phyloP scores from a whole-genome alignment of 2,113 vertebrate species.

The Chaetops frenatus region DNA sequence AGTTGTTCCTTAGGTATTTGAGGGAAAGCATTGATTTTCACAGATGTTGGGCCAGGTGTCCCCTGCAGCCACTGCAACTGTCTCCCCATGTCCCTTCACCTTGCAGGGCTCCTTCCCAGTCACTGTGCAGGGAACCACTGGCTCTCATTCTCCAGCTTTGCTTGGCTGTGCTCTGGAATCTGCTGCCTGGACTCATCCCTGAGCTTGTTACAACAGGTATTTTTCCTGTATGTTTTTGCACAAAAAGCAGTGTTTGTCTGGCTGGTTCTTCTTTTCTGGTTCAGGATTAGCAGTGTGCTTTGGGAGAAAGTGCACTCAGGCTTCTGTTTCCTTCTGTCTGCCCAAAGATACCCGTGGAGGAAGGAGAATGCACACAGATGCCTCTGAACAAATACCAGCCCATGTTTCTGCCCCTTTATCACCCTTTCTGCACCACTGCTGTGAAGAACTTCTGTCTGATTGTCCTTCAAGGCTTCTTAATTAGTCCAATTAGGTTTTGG shows the following conservation, averaged over 20 bases:
- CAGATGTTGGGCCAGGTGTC: not conserved
- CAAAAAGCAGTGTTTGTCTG: not conserved
- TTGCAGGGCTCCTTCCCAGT: not conserved
- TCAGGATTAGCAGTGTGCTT: not conserved
- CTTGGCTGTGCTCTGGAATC: not conserved
- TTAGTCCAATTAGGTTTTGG: not conserved
- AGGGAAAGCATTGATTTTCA: not conserved
- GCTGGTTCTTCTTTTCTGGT: not conserved
- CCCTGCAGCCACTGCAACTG: not conserved
- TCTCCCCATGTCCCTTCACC: not conserved
- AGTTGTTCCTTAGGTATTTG: not conserved
- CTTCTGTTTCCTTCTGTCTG: not conserved
- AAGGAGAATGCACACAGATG: rapidly evolving
- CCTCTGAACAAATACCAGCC: not conserved
- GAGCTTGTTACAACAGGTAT: not conserved
- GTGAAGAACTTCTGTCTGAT: not conserved
- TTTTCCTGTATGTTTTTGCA: not conserved
- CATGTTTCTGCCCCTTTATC: not conserved
- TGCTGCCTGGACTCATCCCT: not conserved
- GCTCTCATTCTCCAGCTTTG: rapidly evolving
- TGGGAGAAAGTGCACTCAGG: not conserved
- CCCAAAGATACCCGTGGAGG: rapidly evolving
- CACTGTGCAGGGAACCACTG: rapidly evolving
- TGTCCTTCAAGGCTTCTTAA: not conserved
- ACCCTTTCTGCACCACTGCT: not conserved